Evolutionary conservation across 2,888 invertebrate species (phyloP), one percentile per base, ranked within the genome.

Genomic region (Dorcus hopei): DNA sequence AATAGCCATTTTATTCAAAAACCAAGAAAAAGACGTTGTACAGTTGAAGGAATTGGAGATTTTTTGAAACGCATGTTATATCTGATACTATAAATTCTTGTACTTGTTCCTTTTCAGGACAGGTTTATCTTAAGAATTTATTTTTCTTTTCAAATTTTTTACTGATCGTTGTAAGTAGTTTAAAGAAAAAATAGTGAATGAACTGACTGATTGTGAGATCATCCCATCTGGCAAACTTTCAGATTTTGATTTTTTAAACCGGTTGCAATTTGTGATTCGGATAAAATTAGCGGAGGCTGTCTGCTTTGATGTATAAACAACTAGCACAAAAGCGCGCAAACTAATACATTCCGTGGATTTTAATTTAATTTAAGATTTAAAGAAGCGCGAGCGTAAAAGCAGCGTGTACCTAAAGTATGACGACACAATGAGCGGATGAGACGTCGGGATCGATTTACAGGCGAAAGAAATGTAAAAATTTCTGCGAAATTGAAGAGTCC

Each of bases 401-500:
- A 33, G 26, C 26, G 5, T 33, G 26, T 33, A 33, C 26, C 9
- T 45, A 45, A 45, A 23, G 45, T 45, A 45, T 19, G 45, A 50
- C 39, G 11, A 50, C 50, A 50, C 50, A 50, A 50, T 50, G 39
- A 50, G 39, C n/a, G 4, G 38, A 50, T 50, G 14, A 14, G 14
- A 14, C 14, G 38, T 50, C 38, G 38, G 19, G 19, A 11, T 39
- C 39, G 54, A 62, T 62, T 62, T 61, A 61, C 54, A 63, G 51
- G 57, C 54, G 40, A 54, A 57, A 63, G 59, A 61, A 61, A 60
- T 57, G 54, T 59, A 54, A 56, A 60, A 62, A 59, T 52, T 56
- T 52, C 49, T 8, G 50, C 9, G 49, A 59, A 65, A 64, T 62
- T 64, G 64, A 66, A 64, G 67, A 65, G 68, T 67, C 63, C 57